A percentile compares a stretch with the other conserved stretches of the same genome.
These are phyloP conservation scores for Zaprionus lineosus DNA, from an alignment of 2,888 invertebrate species.

Conservation along the genomic window DNA sequence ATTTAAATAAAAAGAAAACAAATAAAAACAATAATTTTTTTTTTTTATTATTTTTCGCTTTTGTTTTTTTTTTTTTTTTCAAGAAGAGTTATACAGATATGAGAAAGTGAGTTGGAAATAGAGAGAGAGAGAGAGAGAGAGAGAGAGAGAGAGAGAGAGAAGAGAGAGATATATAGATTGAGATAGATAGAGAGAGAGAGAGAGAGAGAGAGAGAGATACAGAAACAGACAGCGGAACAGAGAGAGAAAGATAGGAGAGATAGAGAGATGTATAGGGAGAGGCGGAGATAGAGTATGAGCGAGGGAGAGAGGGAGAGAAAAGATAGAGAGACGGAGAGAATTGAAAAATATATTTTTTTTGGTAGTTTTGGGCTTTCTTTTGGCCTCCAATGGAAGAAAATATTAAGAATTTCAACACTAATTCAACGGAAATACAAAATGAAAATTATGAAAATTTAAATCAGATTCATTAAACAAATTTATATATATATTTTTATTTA, in stretches of 20 bases:
- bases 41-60: not conserved
- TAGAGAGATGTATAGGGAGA: too few relatives aligned
- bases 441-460: constrained; percentile 21
- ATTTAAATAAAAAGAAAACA: constrained; percentile 22
- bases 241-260: constrained; percentile 16
- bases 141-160: constrained; percentile 19
- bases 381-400: too few relatives aligned
- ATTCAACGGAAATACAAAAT: constrained; percentile 42
- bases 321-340: too few relatives aligned
- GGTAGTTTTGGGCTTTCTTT: too few relatives aligned
- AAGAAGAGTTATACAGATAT: too few relatives aligned
- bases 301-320: constrained; percentile 21
- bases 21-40: constrained; percentile 20
- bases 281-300: not conserved
- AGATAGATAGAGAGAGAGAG: constrained; percentile 23
- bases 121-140: constrained; percentile 18
- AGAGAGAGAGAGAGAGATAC: constrained; percentile 30
- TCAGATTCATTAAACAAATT: constrained; percentile 9
- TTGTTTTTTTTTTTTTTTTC: not conserved
- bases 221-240: constrained; percentile 2
- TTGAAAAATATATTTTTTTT: too few relatives aligned
- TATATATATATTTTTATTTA: too few relatives aligned
- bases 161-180: constrained; percentile 7
- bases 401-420: constrained; percentile 47
- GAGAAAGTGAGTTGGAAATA: constrained; percentile 14